Percentiles rank a stretch among this genome's conserved stretches.
phyloP scores from a whole-genome alignment of 2,797 vertebrate genomes.

The Gymnopithys bicolor region DNA sequence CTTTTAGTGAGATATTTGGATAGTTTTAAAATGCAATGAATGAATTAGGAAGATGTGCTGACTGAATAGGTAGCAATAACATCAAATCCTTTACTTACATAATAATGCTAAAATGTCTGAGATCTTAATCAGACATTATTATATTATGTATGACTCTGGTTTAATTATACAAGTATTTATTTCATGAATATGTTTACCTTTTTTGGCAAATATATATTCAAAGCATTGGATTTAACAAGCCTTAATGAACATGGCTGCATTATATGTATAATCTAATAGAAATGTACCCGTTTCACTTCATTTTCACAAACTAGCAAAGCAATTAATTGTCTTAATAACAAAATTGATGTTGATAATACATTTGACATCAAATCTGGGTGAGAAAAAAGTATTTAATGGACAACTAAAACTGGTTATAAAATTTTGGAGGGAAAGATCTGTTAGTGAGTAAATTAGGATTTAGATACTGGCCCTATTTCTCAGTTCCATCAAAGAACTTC shows the following conservation, averaged over 20 bases:
- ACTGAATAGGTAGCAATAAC: neutral
- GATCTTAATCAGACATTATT: constrained; percentile 1
- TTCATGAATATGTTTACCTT: neutral
- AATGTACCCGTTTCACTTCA: neutral
- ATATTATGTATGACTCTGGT: neutral
- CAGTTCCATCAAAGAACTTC: neutral
- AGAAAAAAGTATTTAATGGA: neutral
- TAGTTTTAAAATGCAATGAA: neutral
- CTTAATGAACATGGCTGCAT: neutral
- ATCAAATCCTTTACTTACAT: neutral
- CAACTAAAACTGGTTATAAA: neutral
- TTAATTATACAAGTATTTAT: constrained; percentile 30
- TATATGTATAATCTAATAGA: neutral
- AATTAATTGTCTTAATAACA: neutral
- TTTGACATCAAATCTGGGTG: neutral
- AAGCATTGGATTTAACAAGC: neutral
- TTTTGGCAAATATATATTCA: neutral
- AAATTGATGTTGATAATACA: neutral
- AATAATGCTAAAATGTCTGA: neutral
- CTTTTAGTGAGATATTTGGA: neutral
- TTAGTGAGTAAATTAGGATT: neutral
- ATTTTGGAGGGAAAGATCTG: neutral
- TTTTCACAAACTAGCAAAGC: neutral
- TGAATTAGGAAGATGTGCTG: neutral
- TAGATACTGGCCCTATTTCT: neutral